Base-by-base conservation (phyloP, 1,140 invertebrate genomes). In the Parasteatoda tepidariorum region DNA sequence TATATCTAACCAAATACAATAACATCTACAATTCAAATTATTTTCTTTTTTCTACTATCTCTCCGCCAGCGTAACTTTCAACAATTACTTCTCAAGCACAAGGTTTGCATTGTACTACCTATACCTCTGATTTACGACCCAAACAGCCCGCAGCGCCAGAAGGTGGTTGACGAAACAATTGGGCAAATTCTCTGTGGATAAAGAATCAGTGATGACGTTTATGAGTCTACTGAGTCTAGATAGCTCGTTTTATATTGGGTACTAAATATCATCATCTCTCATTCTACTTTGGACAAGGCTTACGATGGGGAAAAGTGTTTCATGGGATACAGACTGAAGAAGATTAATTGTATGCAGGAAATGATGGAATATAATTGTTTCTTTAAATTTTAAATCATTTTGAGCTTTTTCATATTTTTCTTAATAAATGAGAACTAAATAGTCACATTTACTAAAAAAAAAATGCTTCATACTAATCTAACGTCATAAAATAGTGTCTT, bases 21-120 rank as follows among this genome's bases (percentile, higher is more conserved):
- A 76, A 62, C 33, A 76, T 76, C 74, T 61, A 57, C 74, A 76
- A 76, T 31, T 76, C 74, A 61, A 64, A 76, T 76, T 76, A 13
- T 41, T 48, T 48, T 48, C 38, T 48, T 18, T 76, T 18, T 33
- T 31, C 7, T 64, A 33, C 24, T 76, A 76, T 76, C 74, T 64
- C 34, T 28, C 74, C 22, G 15, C 55, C 55, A 34, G 71, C 71
- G 54, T 61, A 34, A 48, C 38, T 48, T n/a, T 48, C 38, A 48
- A 57, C 71, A 33, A 59, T 74, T 74, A 74, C 71, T 22, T 13
- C 30, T 3, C 48, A 30, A 34, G 15, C 31, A 61, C 74, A 76
- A 66, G 59, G 59, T 30, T 38, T 59, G 30, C 74, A 76, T 76
- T 76, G 57, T 75, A 75, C 74, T 62, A 76, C 74, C 28, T 28